Conservation (phyloP, 2,797 vertebrate species). For the Micrastur ruficollis region DNA sequence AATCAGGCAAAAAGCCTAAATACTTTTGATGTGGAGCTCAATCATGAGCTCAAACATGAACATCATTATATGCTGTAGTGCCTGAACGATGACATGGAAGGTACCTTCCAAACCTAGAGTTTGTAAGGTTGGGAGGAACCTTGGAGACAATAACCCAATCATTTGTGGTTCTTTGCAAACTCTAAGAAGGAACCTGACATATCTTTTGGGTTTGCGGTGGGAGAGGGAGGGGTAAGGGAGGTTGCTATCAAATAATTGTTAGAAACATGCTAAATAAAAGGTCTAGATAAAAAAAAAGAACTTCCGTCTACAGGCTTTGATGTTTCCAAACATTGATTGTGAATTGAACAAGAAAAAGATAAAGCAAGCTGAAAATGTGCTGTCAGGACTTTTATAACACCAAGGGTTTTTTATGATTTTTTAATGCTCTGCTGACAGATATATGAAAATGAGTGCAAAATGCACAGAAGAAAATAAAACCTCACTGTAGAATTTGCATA, state of each 20-base stretch:
- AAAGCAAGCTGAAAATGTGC: conserved; percentile 32
- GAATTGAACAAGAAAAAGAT: conserved; percentile 41
- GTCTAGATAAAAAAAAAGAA: neutral
- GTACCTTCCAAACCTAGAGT: neutral
- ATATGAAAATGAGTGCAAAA: conserved; percentile 62
- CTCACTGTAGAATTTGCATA: conserved; percentile 44
- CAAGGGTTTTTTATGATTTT: conserved; percentile 66
- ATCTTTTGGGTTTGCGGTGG: neutral
- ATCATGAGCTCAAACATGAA: neutral
- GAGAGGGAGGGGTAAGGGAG: neutral
- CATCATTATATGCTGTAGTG: neutral
- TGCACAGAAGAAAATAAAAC: conserved; percentile 43
- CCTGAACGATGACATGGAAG: neutral
- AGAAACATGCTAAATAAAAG: conserved; percentile 36
- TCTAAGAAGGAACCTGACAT: neutral
- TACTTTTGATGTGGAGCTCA: neutral
- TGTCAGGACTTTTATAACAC: conserved; percentile 48
- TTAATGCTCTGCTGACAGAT: conserved; percentile 66
- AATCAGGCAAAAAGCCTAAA: neutral
- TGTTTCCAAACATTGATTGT: conserved; percentile 47
- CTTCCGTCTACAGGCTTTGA: conserved; percentile 30
- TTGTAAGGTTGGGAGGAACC: neutral
- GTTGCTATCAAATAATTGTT: neutral
- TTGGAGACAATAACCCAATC: neutral
- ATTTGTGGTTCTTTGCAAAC: neutral